Conservation (phyloP, 2,113 vertebrate species). For the Turdus rufiventris region DNA sequence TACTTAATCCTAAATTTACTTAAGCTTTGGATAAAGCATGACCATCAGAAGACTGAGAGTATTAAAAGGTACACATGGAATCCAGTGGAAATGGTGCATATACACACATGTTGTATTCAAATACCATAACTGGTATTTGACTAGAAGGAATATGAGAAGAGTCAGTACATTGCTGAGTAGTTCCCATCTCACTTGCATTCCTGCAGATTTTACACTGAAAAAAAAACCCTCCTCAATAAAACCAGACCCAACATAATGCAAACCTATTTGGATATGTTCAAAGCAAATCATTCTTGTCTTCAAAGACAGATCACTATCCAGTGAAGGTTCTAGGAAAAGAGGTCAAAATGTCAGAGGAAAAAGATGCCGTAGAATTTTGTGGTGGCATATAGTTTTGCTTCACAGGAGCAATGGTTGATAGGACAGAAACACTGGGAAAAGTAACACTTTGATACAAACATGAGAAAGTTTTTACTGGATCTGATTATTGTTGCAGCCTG, state of each 20-base stretch:
- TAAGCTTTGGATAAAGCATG: neutral
- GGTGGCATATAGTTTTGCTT: neutral
- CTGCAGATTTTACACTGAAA: neutral
- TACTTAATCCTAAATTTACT: neutral
- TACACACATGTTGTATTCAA: neutral
- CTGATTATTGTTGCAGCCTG: neutral
- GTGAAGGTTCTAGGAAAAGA: neutral
- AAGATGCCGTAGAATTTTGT: neutral
- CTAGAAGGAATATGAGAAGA: neutral
- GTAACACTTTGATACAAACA: neutral
- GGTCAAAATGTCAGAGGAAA: neutral
- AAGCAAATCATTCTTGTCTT: neutral
- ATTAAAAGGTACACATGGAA: neutral
- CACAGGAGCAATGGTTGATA: neutral
- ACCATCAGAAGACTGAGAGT: neutral
- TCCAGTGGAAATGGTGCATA: neutral
- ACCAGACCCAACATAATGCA: neutral
- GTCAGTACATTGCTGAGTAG: neutral
- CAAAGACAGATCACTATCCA: neutral
- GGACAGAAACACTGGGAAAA: neutral
- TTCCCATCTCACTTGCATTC: neutral
- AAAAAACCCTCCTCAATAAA: neutral
- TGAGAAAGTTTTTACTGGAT: neutral
- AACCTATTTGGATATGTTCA: neutral
- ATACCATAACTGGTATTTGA: neutral